Base-by-base conservation (phyloP, 2,113 vertebrate genomes). In the Dicrurus megarhynchus region DNA sequence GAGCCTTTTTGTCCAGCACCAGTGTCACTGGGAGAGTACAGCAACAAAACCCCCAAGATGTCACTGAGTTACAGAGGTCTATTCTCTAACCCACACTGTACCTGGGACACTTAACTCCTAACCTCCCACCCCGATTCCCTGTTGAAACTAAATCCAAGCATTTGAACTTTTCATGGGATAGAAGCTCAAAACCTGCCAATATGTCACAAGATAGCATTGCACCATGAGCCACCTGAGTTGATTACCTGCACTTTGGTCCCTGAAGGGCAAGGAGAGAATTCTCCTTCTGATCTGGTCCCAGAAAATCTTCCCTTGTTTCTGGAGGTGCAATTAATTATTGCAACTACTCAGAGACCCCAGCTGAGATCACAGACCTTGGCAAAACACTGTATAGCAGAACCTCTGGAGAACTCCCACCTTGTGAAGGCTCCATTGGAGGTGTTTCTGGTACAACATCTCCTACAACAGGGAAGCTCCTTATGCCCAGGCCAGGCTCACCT, bases 51-150 rank as follows among this genome's bases (percentile, higher is more conserved):
- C 37, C 44, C 28, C n/a, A 74, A 39, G 39, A 24, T 3, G 1
- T 15, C 33, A 16, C 28, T 35, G 50, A 59, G 9, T 37, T 77
- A 46, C 0, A 77, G 6, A 22, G 7, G 8, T 63, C 39, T 63
- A 3, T 57, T 55, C 60, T 71, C 37, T 71, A 56, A 24, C 21
- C 13, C n/a, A 9, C 33, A 71, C 5, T 0, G 0, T 39, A 63
- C 7, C 13, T 75, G 65, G 35, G 18, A 32, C 42, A 52, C 19
- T 17, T 0, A 60, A 21, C 55, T 85, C 68, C n/a, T 21, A 56
- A 91, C 16, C 7, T 52, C 12, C 19, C 20, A 68, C 4, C 13
- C 2, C 0, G 0, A 49, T 47, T 13, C 57, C 4, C 37, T 41
- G 0, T 1, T 69, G 33, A 81, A 55, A 22, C 12, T 74, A n/a